Conservation (phyloP, 1,140 invertebrate species). For the Eupristina koningsbergeri region DNA sequence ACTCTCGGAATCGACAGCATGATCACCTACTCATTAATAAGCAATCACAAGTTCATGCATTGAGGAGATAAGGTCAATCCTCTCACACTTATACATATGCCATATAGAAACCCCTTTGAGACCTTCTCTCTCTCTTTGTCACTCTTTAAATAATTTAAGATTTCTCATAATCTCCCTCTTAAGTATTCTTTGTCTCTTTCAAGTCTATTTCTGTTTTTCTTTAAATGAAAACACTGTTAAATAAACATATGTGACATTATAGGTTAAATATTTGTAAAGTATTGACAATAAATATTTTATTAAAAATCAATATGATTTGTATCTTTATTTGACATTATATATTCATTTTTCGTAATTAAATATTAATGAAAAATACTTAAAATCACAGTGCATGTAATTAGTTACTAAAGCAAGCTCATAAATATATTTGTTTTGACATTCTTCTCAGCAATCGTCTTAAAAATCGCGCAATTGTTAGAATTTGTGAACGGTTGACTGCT, state of each 20-base stretch:
- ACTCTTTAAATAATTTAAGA: no score
- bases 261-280: no score
- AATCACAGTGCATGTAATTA: not conserved
- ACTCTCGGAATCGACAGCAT: not conserved
- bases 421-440: not conserved
- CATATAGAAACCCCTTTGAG: not conserved
- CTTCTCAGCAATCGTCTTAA: constrained; percentile 6
- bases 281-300: no score
- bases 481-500: not conserved
- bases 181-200: not conserved
- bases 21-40: constrained; percentile 57
- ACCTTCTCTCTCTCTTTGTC: not conserved
- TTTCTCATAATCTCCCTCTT: not conserved
- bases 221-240: no score
- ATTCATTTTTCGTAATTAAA: no score
- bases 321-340: no score
- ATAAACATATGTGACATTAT: no score
- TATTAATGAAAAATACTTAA: not conserved
- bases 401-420: not conserved
- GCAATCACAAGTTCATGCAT: constrained; percentile 41
- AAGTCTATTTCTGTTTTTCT: no score
- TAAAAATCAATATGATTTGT: no score
- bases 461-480: not conserved
- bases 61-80: not conserved
- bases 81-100: not conserved